Evolutionary conservation across 2,797 vertebrate species (phyloP), one percentile per base, ranked within the genome.

Genomic region (Bucorvus abyssinicus): DNA sequence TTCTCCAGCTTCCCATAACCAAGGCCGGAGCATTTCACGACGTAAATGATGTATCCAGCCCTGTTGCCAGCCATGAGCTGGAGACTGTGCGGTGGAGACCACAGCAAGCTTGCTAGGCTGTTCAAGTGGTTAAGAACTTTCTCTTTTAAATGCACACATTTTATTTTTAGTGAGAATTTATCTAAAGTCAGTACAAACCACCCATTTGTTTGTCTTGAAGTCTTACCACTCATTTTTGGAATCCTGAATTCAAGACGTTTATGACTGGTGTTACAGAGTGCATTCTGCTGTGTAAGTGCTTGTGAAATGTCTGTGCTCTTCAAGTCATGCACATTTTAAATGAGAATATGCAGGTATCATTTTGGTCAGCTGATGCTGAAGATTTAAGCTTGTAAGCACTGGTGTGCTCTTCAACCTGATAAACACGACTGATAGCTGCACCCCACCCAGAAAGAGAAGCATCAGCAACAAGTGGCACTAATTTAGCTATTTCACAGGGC

Each of bases 311-410:
- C 50, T n/a, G 71, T 18, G 14, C 81, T 92, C 40, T 61, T 70
- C 82, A 57, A 91, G 81, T 22, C 32, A 69, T 40, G 56, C 75
- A 65, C 69, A 75, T 89, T 83, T 64, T 12, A 85, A 81, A 93
- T 79, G 74, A 81, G 81, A 95, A 81, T n/a, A 32, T 27, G 52
- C 36, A 78, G 76, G 63, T 68, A 61, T 91, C 60, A 88, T 87
- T 95, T 79, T 34, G 68, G 76, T 90, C 87, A 90, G 93, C 82
- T 89, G 84, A 87, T 81, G 50, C 42, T 78, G 38, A 86, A 64
- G 84, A 78, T 90, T 89, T 59, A 45, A 87, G n/a, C 85, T 14
- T n/a, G 45, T 67, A 95, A 94, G 68, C 47, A 67, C 82, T 67
- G 79, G 40, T 49, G 47, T 64, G 85, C 75, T 92, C 81, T 79